A percentile compares a stretch with the other conserved stretches of the same genome.
Conservation (phyloP, 2,888 invertebrate species). For the Aspidapion aeneum region DNA sequence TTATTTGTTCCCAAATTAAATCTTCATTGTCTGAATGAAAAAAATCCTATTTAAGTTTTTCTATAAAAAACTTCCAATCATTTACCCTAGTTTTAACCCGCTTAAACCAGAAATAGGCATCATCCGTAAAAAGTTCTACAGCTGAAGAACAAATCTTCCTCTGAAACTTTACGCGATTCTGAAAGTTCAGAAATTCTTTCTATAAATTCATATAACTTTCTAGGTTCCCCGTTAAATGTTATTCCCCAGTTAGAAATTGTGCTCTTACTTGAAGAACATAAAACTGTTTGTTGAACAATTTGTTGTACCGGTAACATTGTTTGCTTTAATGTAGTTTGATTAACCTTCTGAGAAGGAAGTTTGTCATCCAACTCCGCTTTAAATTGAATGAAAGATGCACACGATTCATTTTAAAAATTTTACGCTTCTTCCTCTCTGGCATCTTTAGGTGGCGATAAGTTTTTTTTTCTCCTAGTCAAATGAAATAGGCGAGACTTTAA, state of each 20-base stretch:
- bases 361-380: not conserved
- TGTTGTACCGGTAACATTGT: not conserved
- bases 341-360: not conserved
- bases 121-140: not conserved
- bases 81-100: not conserved
- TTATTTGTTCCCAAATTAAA: no score
- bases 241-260: not conserved
- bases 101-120: not conserved
- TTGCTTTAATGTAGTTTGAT: not conserved
- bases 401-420: not conserved
- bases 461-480: no score
- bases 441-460: no score
- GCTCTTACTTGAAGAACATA: not conserved
- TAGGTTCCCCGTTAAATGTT: not conserved
- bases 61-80: not conserved
- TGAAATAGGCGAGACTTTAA: no score
- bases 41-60: not conserved
- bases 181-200: not conserved
- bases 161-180: not conserved
- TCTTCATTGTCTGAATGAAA: no score
- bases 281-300: not conserved
- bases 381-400: not conserved
- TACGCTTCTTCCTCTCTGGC: no score
- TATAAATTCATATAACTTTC: not conserved
- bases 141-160: not conserved